Conservation (phyloP, 1,140 invertebrate genomes). For the Diorhabda sublineata region DNA sequence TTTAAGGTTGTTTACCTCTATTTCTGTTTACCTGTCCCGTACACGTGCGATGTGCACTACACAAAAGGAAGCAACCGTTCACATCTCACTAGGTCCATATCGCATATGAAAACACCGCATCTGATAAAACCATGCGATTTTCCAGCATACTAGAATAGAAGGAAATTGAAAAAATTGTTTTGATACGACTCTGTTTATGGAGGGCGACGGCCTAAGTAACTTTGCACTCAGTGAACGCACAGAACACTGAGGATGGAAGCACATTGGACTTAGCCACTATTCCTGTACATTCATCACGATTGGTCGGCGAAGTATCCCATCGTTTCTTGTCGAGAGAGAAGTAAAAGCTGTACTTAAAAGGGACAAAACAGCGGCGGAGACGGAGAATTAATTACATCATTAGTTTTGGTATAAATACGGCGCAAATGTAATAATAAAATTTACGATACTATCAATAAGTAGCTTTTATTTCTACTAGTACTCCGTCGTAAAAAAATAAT, state of each 20-base stretch:
- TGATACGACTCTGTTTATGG: conserved; percentile 17
- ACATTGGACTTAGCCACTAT: conserved; percentile 14
- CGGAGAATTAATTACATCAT: too few relatives aligned
- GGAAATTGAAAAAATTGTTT: background rate
- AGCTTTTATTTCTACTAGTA: too few relatives aligned
- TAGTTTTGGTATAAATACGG: too few relatives aligned
- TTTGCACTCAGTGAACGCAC: conserved; percentile 10
- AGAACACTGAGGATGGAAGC: conserved; percentile 9
- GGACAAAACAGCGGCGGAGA: background rate
- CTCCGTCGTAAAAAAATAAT: too few relatives aligned
- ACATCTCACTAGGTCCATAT: conserved; percentile 16
- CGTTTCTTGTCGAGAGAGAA: conserved; percentile 17
- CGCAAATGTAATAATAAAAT: too few relatives aligned
- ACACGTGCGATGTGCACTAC: conserved; percentile 25
- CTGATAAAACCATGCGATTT: background rate
- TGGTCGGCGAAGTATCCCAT: conserved; percentile 12
- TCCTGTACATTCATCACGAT: conserved; percentile 10
- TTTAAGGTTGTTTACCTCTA: conserved; percentile 29
- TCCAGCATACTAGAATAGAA: background rate
- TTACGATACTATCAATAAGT: too few relatives aligned
- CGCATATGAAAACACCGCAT: background rate
- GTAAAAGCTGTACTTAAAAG: conserved; percentile 8
- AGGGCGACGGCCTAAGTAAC: conserved; percentile 25
- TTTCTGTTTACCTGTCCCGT: conserved; percentile 24
- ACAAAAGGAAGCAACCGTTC: conserved; percentile 19